Base-by-base conservation (phyloP, 2,888 invertebrate species). In the Scrobipalpa atriplicella region DNA sequence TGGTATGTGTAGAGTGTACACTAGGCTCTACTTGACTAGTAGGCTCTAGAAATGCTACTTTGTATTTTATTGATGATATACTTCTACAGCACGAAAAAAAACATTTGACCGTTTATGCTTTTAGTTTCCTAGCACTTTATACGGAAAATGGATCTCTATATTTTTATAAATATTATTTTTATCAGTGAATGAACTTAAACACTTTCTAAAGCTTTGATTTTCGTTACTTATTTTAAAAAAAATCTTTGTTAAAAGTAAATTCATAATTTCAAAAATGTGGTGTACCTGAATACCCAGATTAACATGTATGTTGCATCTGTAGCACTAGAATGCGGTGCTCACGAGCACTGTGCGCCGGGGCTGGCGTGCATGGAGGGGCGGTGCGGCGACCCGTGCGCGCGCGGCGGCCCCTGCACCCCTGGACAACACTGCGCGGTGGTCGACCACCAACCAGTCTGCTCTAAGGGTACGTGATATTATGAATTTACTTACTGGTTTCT, bases 381-480 rank as follows among this genome's bases (percentile, higher is more conserved):
- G 73, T 98, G 98, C 80, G 94, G 95, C 69, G 97, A 97, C 87
- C 98, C 98, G 21, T 98, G 98, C 85, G 93, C 94, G 13, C 83
- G 93, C 93, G 83, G 94, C 93, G 91, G 96, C 71, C 97, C 97
- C 1, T 98, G 98, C 81, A 89, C 94, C 36, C 86, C 93, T 56
- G 94, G 95, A 64, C 96, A 97, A 76, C 95, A 96, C 73, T 98
- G 98, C 81, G 95, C 95, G 75, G 97, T 98, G 60, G 94, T 96
- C 76, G 93, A 96, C 77, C 98, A 98, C 84, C 95, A 96, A 81
- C 96, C 97, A 9, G 95, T 97, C 69, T 98, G 98, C 83, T 95
- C 96, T 52, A 95, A 95, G 93, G 96, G 97, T 92, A 80, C 64
- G 1, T 13, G 61, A 19, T 29, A 5, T 3, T 29, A 29, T 29